Evolutionary conservation across 1,140 invertebrate genomes (phyloP).

Genomic region (Drosophila neocordata): DNA sequence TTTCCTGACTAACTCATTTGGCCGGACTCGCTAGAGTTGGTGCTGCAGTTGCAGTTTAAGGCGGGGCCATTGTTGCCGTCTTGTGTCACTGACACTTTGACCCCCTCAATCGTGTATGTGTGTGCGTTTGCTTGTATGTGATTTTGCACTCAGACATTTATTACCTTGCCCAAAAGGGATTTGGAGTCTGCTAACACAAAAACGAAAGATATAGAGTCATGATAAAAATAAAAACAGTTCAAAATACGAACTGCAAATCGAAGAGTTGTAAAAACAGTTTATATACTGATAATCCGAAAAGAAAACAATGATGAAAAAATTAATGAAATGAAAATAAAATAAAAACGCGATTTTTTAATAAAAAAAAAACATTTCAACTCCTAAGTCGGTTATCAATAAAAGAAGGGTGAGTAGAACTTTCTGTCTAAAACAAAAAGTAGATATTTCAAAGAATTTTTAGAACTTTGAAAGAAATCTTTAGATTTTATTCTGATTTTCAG

Average conservation of each 20-base stretch:
- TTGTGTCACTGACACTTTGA: slow-evolving; percentile 66
- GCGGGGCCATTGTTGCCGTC: slow-evolving; percentile 18
- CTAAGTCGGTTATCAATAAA: too few relatives aligned
- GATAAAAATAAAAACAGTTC: slow-evolving; percentile 16
- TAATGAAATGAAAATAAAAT: too few relatives aligned
- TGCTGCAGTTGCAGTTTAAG: not conserved
- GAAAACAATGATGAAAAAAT: too few relatives aligned
- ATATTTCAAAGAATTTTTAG: too few relatives aligned
- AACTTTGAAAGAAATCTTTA: too few relatives aligned
- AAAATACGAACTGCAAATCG: not conserved
- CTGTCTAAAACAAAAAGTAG: too few relatives aligned
- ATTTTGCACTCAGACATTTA: slow-evolving; percentile 62
- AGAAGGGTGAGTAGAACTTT: too few relatives aligned
- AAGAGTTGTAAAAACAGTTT: not conserved
- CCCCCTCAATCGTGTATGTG: slow-evolving; percentile 19
- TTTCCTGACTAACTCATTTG: slow-evolving; percentile 81
- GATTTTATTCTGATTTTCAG: too few relatives aligned
- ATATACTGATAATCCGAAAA: too few relatives aligned
- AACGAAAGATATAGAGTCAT: slow-evolving; percentile 10
- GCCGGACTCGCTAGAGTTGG: slow-evolving; percentile 27
- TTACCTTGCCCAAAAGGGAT: slow-evolving; percentile 56
- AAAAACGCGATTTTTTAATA: too few relatives aligned
- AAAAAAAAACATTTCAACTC: too few relatives aligned
- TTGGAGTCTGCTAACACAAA: slow-evolving; percentile 20
- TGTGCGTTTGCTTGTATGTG: slow-evolving; percentile 20